phyloP scores from a whole-genome alignment of 1,140 invertebrate species.

The Geopemphigus sp. region DNA sequence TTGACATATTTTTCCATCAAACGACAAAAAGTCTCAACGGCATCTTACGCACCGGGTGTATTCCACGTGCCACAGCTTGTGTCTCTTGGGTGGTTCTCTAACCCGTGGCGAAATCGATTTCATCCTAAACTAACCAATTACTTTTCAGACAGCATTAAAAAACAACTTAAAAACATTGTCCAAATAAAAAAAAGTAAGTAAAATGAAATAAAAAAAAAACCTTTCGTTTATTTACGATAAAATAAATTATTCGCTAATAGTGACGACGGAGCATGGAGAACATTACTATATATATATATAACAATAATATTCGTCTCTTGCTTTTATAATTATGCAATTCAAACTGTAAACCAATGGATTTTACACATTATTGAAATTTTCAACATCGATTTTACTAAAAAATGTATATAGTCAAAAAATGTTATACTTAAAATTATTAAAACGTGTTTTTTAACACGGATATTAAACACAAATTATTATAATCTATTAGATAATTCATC shows the following conservation, averaged over 20 bases:
- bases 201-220: neutral
- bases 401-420: no score
- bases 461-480: no score
- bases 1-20: slow-evolving; percentile 4
- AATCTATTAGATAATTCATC: no score
- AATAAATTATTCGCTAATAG: neutral
- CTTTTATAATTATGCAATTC: no score
- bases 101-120: slow-evolving; percentile 14
- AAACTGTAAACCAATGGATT: no score
- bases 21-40: slow-evolving; percentile 21
- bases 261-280: neutral
- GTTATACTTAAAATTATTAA: no score
- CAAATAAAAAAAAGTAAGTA: neutral
- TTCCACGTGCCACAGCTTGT: neutral
- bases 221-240: neutral
- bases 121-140: slow-evolving; percentile 27
- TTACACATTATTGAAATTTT: no score
- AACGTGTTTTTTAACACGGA: no score
- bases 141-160: slow-evolving; percentile 21
- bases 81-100: neutral
- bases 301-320: no score
- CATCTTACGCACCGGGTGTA: slow-evolving; percentile 12
- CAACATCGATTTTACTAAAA: no score
- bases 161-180: neutral
- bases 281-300: neutral